Conservation (phyloP, 1,140 invertebrate genomes). For the Cotesia typhae region DNA sequence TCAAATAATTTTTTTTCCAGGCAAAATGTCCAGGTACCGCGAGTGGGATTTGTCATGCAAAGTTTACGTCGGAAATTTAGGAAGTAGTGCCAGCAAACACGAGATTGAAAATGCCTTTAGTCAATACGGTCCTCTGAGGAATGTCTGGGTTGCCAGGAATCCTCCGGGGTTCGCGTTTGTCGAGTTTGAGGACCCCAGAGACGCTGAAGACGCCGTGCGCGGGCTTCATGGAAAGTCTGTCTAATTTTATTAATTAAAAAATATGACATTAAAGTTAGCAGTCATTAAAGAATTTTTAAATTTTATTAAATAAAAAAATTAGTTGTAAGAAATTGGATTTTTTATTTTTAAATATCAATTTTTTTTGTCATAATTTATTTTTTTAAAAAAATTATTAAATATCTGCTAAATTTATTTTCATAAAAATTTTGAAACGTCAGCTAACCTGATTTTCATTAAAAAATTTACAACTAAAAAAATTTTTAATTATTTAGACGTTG, state of each 20-base stretch:
- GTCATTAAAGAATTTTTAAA: too few relatives aligned
- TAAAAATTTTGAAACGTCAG: too few relatives aligned
- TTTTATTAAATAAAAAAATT: too few relatives aligned
- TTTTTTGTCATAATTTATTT: too few relatives aligned
- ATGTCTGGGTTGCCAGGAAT: constrained; percentile 96
- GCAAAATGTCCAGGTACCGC: constrained; percentile 77
- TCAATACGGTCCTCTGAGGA: constrained; percentile 93
- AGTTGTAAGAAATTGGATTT: too few relatives aligned
- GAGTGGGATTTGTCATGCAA: constrained; percentile 96
- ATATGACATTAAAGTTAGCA: too few relatives aligned
- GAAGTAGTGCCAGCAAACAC: constrained; percentile 89
- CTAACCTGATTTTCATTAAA: background rate
- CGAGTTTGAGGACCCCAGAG: constrained; percentile 96
- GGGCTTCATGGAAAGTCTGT: constrained; percentile 93
- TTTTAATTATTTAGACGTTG: constrained; percentile 69
- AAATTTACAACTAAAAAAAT: constrained; percentile 27
- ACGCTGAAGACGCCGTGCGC: constrained; percentile 95
- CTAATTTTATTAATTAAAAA: background rate
- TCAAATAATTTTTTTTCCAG: too few relatives aligned
- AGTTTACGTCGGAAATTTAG: constrained; percentile 98
- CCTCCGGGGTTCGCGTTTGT: constrained; percentile 97
- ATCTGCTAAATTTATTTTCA: too few relatives aligned
- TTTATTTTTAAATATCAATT: too few relatives aligned
- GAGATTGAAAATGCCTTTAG: constrained; percentile 93
- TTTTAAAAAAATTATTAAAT: too few relatives aligned